A percentile compares a stretch with the other conserved stretches of the same genome.
Evolutionary conservation across 2,888 invertebrate genomes (phyloP).

Genomic region (Drosophila maculinotata): DNA sequence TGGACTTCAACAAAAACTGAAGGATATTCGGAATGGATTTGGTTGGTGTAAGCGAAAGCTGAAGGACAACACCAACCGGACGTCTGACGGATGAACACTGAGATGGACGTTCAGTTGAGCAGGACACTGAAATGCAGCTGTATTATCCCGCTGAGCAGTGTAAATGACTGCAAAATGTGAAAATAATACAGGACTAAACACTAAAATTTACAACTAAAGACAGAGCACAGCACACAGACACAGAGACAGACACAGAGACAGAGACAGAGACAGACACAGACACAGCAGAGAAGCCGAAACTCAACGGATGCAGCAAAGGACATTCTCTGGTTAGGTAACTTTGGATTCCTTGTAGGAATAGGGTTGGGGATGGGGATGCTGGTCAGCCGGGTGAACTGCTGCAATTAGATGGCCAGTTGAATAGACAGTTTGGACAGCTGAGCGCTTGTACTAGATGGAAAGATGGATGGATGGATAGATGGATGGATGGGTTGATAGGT

Average conservation of each 20-base stretch:
- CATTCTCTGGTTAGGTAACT: constrained; percentile 32
- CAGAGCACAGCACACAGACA: constrained; percentile 14
- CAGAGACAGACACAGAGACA: constrained; percentile 15
- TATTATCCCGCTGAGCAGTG: constrained; percentile 60
- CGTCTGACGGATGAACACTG: constrained; percentile 48
- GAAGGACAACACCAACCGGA: constrained; percentile 50
- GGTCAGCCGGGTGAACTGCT: constrained; percentile 41
- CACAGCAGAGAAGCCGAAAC: constrained; percentile 13
- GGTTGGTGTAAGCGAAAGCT: constrained; percentile 17
- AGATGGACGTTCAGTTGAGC: constrained; percentile 28
- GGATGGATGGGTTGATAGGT: constrained; percentile 48
- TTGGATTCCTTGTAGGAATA: constrained; percentile 3
- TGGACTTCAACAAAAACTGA: constrained; percentile 36
- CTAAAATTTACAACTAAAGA: constrained; percentile 66
- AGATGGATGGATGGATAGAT: constrained; percentile 29
- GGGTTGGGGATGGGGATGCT: constrained; percentile 10
- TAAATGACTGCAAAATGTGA: constrained; percentile 70
- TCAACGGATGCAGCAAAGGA: constrained; percentile 45
- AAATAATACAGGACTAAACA: constrained; percentile 73
- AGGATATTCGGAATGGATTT: constrained; percentile 27
- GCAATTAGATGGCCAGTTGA: constrained; percentile 67
- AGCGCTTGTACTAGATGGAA: constrained; percentile 46
- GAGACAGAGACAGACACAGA: neutral
- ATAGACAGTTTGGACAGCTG: constrained; percentile 60
- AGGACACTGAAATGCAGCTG: constrained; percentile 35